Base-by-base conservation (phyloP, 2,113 vertebrate genomes). In the Poeciliopsis prolifica region DNA sequence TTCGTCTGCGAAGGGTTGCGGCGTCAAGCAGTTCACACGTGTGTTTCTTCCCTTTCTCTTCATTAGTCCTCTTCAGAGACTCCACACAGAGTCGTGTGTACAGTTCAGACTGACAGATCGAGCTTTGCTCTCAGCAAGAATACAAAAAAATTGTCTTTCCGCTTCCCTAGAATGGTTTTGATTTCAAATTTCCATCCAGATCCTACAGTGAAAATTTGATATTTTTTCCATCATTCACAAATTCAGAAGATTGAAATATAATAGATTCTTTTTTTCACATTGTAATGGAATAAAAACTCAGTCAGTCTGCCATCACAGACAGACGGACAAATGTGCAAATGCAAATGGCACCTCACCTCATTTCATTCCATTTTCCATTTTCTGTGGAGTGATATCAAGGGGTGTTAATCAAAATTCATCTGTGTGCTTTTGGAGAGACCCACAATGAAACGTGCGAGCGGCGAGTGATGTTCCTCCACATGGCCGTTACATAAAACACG, bases 341-440 rank as follows among this genome's bases (percentile, higher is more conserved):
- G 68, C 51, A 70, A 70, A 35, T 70, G 24, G 33, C n/a, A 60
- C 54, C 33, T 70, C 54, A 26, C 54, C n/a, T 70, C 54, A 26
- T 40, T 60, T 26, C 31, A 70, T 61, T 40, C 8, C n/a, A 61
- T 70, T 70, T 67, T 17, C 69, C 33, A 61, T 70, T 70, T 67
- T 26, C 69, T 15, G n/a, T 61, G 31, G 33, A 70, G n/a, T 15
- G 31, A 61, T 22, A 22, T 70, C 22, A 61, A 61, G 54, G 14
- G 51, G 54, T 29, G n/a, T n/a, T 29, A 11, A 40, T 40, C 69
- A 28, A 29, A 61, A 61, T 71, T 61, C 30, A 24, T 61, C 69
- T 40, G 33, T 33, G 28, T 70, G 31, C 54, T 71, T 40, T 71
- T 61, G 33, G 58, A 61, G 17, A 11, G 33, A 42, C 12, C 24